Evolutionary conservation across 2,113 vertebrate genomes (phyloP), one percentile per base, ranked within the genome.

Genomic region (Megaceryle maxima): DNA sequence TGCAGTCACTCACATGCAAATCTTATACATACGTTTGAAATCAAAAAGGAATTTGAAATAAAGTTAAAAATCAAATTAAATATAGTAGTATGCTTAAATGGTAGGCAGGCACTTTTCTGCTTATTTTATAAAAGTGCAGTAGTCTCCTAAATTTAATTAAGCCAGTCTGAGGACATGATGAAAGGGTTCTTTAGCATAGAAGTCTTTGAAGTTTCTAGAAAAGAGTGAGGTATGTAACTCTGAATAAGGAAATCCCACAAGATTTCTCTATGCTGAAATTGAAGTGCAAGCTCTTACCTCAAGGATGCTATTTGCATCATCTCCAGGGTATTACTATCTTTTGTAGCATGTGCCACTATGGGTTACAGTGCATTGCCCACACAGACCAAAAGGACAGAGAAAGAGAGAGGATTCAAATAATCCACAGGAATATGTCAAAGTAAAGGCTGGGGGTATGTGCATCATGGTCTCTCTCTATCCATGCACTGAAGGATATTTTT

Each of bases 201-300:
- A 92, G 68, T 80, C 87, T 96, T 96, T 94, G 93, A 96, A 96
- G 94, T 95, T 96, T 96, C 94, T 82, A 94, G 93, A 95, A 94
- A 92, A 90, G 75, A 85, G 55, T 86, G 78, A 95, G 82, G 85
- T 93, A 88, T 85, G 86, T 85, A 93, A 80, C 85, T 91, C 91
- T 83, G 93, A 88, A 95, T 80, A 91, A 96, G 90, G 85, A 92
- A 91, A 96, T 96, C 96, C 94, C 93, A 90, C 59, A 95, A 96
- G 96, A 94, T 90, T 94, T 93, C 90, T 87, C 85, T 16, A 46
- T 70, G n/a, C 75, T 95, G 95, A 95, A 97, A 93, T 83, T 93
- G 88, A 97, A 93, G 93, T 85, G 89, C 87, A 90, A 77, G 59
- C 76, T 85, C 84, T 93, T 90, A 96, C 84, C 92, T 95, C 85